phyloP scores from a whole-genome alignment of 2,113 vertebrate species.

The Pseudonaja textilis region DNA sequence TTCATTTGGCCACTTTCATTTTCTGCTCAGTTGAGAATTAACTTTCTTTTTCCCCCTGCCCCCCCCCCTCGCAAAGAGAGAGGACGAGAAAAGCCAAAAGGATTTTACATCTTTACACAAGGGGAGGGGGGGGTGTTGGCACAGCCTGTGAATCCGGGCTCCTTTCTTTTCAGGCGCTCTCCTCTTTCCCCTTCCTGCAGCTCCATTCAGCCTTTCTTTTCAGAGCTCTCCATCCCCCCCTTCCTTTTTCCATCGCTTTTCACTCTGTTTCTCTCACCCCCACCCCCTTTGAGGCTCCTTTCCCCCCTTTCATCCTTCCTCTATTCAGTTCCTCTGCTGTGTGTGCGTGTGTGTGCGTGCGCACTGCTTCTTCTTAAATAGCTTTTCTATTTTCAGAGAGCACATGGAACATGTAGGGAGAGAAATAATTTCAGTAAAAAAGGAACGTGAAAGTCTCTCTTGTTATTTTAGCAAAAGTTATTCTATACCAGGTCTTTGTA shows the following conservation, averaged over 20 bases:
- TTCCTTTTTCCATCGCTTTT: constrained; percentile 70
- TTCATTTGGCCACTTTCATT: constrained; percentile 58
- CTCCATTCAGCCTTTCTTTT: constrained; percentile 70
- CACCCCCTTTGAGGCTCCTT: constrained; percentile 69
- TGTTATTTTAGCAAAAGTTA: constrained; percentile 48
- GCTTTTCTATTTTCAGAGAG: constrained; percentile 72
- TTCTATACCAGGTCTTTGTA: not conserved
- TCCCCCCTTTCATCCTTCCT: constrained; percentile 64
- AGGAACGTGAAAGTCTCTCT: constrained; percentile 63
- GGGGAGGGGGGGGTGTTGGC: constrained; percentile 69
- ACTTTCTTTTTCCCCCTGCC: constrained; percentile 60
- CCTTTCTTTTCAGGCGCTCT: constrained; percentile 74
- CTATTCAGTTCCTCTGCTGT: constrained; percentile 67
- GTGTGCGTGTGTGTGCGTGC: constrained; percentile 18
- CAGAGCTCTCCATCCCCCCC: constrained; percentile 53
- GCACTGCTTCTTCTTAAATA: constrained; percentile 64
- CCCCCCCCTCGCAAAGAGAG: constrained; percentile 62
- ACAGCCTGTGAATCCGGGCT: constrained; percentile 70
- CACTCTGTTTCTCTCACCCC: constrained; percentile 66
- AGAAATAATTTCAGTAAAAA: constrained; percentile 63
- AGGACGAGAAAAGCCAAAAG: constrained; percentile 63
- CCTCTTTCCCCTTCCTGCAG: constrained; percentile 69
- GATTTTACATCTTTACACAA: constrained; percentile 38
- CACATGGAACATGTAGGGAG: constrained; percentile 51
- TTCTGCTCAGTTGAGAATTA: constrained; percentile 65